A percentile compares a stretch with the other conserved stretches of the same genome.
Conservation (phyloP, 2,113 vertebrate species). For the Malurus cyaneus region DNA sequence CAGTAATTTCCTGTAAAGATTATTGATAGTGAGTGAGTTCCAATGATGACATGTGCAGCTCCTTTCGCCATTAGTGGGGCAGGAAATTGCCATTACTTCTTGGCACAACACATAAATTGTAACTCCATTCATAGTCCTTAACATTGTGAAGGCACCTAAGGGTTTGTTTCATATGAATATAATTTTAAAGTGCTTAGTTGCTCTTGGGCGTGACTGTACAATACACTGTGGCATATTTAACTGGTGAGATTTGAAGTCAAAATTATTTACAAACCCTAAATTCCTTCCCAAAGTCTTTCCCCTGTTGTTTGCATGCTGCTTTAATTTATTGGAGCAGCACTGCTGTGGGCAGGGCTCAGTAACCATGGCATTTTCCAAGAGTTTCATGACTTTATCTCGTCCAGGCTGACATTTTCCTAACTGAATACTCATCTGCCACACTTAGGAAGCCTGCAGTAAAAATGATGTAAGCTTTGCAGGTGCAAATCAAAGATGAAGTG, state of each 20-base stretch:
- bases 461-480: slow-evolving; percentile 23
- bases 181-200: neutral
- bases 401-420: neutral
- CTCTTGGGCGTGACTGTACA: neutral
- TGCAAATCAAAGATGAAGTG: slow-evolving; percentile 12
- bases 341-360: neutral
- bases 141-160: neutral
- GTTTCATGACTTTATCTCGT: neutral
- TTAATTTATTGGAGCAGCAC: neutral
- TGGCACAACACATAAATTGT: neutral
- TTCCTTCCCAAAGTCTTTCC: neutral
- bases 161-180: neutral
- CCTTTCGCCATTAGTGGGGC: neutral
- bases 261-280: neutral
- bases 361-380: neutral
- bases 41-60: neutral
- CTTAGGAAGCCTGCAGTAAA: neutral
- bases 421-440: neutral
- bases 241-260: neutral
- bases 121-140: neutral
- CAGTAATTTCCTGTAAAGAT: neutral
- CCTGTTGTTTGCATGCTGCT: neutral
- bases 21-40: neutral
- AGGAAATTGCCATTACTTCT: neutral
- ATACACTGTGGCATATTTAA: rapidly evolving